A percentile compares a stretch with the other conserved stretches of the same genome.
These are phyloP conservation scores for Corella eumyota DNA, from an alignment of 23 tunicate species.

Conservation along the genomic window DNA sequence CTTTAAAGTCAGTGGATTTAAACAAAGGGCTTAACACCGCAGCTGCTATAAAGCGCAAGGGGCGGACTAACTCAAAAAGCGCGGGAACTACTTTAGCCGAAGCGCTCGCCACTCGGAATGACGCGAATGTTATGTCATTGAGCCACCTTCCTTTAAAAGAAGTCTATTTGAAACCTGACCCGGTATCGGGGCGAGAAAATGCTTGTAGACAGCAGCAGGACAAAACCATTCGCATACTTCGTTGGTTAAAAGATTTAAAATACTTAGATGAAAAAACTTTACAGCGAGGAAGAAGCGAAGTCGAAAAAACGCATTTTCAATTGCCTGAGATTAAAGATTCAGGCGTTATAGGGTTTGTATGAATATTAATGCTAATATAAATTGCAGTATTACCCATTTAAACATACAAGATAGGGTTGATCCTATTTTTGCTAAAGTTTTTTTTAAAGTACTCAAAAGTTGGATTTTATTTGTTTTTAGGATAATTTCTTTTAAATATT, in stretches of 20 bases:
- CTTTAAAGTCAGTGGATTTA: conserved; percentile 47
- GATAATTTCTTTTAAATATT: no score
- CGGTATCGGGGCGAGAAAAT: conserved; percentile 15
- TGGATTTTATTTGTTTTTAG: no score
- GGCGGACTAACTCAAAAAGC: no score
- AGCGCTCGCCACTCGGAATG: conserved; percentile 15
- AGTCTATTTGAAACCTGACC: conserved; percentile 60
- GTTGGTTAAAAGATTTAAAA: conserved; percentile 54
- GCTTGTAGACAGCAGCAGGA: conserved; percentile 51
- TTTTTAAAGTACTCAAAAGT: no score
- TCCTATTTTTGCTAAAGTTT: no score
- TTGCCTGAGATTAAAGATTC: conserved; percentile 50
- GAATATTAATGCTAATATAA: not conserved
- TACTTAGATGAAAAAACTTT: conserved; percentile 51
- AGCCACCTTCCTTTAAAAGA: conserved; percentile 52
- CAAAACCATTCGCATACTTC: conserved; percentile 46
- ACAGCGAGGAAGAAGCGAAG: conserved; percentile 34
- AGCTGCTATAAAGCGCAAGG: conserved; percentile 25
- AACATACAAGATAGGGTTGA: no score
- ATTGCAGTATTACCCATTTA: no score
- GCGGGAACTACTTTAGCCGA: conserved; percentile 14
- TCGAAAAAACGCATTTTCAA: conserved; percentile 41
- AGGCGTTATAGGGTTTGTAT: not conserved
- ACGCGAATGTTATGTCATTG: conserved; percentile 14
- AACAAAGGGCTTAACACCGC: conserved; percentile 55